Percentiles rank a stretch among this genome's conserved stretches.
Evolutionary conservation across 37 sponge, comb jelly and placozoan species (phyloP).

Genomic region (Dysidea cf. avara): DNA sequence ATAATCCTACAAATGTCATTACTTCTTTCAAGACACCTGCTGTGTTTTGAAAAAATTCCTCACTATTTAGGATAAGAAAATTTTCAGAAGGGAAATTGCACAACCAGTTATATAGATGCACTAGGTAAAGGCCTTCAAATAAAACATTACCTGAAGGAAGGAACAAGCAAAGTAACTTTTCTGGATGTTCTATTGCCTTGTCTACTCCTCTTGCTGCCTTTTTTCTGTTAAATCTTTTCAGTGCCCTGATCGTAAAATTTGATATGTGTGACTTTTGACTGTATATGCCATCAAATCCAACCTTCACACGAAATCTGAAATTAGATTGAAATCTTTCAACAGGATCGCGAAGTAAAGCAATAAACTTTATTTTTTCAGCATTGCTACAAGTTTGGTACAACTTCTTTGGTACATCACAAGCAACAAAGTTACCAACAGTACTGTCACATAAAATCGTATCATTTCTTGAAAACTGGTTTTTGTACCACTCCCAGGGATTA

Average conservation of each 20-base stretch:
- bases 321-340: constrained; percentile 59
- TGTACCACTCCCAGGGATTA: constrained; percentile 53
- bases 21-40: constrained; percentile 37
- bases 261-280: too few relatives aligned
- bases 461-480: constrained; percentile 1
- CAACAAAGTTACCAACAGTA: constrained; percentile 48
- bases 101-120: constrained; percentile 64
- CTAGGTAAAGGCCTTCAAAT: constrained; percentile 65
- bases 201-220: not conserved
- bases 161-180: constrained; percentile 24
- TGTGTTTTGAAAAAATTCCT: constrained; percentile 63
- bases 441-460: constrained; percentile 52
- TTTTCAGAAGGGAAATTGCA: constrained; percentile 77
- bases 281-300: too few relatives aligned
- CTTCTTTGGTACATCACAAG: constrained; percentile 47
- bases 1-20: constrained; percentile 52
- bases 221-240: not conserved
- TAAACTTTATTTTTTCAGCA: constrained; percentile 45
- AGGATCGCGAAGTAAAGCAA: constrained; percentile 56
- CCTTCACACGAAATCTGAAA: constrained; percentile 38
- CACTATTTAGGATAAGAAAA: constrained; percentile 72
- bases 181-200: not conserved
- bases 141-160: constrained; percentile 39
- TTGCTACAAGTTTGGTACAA: constrained; percentile 40
- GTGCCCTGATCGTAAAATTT: not conserved